Base-by-base conservation (phyloP, 1,140 invertebrate species). In the Drosophila pruinosa region DNA sequence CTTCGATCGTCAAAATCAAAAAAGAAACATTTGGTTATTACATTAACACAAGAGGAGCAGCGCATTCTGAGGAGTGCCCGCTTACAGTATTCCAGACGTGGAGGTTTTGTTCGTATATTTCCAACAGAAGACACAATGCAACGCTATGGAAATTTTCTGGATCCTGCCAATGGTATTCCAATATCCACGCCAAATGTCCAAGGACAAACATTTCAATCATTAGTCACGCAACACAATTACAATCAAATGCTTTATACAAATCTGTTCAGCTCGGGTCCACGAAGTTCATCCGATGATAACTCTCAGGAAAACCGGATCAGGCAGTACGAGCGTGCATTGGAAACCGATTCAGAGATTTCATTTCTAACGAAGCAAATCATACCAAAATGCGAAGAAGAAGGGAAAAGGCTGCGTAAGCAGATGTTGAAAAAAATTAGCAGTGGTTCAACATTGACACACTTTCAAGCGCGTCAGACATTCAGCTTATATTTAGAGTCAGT, bases 71-170 rank as follows among this genome's bases (percentile, higher is more conserved):
- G 95, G 8, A 94, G 95, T 48, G 94, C 95, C 10, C 94, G 94
- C 65, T 95, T 96, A 19, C 97, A 99, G 91, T 96, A 97, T 90
- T 93, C 94, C 36, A 92, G 97, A 14, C 93, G 96, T 24, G 97
- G 97, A 12, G 97, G 97, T 50, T 99, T 97, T 92, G 96, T 98
- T 22, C 92, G 97, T 19, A 97, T 99, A 81, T 99, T 98, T 92
- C 98, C 98, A 14, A 95, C 96, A 17, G 93, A 94, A 28, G 96
- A 97, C 85, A 95, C 96, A 2, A 98, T 97, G 97, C 93, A 94
- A 86, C 94, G 95, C 77, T 96, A 96, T 90, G 80, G 89, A 22
- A 75, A 78, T 15, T 91, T 89, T 86, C 45, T 91, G 93, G 95
- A 96, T 92, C 92, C 95, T 8, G 91, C 93, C 34, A 94, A 94